Percentiles rank a stretch among this genome's conserved stretches.
phyloP scores from a whole-genome alignment of 2,797 vertebrate genomes.

The Xenentodon cancila region DNA sequence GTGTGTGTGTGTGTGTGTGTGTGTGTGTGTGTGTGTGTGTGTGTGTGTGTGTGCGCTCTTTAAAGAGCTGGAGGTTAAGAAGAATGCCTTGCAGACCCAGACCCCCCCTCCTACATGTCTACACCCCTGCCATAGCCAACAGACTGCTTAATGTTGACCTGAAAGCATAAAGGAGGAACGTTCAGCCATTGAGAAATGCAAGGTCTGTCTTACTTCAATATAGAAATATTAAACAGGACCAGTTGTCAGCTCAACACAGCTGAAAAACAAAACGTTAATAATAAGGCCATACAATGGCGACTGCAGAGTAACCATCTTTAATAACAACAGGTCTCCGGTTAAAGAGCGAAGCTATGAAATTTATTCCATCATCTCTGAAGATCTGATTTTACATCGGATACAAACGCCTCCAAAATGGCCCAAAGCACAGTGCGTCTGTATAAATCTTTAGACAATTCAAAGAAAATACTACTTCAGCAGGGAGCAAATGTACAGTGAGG shows the following conservation, averaged over 20 bases:
- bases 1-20: no score
- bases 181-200: conserved; percentile 68
- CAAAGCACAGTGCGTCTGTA: conserved; percentile 46
- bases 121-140: conserved; percentile 75
- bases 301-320: no score
- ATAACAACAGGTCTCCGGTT: no score
- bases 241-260: conserved; percentile 18
- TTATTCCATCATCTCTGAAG: not conserved
- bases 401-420: conserved; percentile 18
- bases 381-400: conserved; percentile 13
- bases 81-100: conserved; percentile 77
- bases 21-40: no score
- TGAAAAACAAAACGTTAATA: conserved; percentile 23
- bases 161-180: conserved; percentile 63
- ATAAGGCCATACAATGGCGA: not conserved
- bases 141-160: conserved; percentile 75
- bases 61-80: conserved; percentile 81
- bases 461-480: conserved; percentile 34
- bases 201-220: conserved; percentile 30
- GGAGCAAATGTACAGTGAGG: conserved; percentile 64
- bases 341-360: no score
- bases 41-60: no score
- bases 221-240: conserved; percentile 31
- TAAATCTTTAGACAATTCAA: conserved; percentile 59
- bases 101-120: conserved; percentile 74